phyloP scores from a whole-genome alignment of 2,888 invertebrate species.

The Sinelater perroti region DNA sequence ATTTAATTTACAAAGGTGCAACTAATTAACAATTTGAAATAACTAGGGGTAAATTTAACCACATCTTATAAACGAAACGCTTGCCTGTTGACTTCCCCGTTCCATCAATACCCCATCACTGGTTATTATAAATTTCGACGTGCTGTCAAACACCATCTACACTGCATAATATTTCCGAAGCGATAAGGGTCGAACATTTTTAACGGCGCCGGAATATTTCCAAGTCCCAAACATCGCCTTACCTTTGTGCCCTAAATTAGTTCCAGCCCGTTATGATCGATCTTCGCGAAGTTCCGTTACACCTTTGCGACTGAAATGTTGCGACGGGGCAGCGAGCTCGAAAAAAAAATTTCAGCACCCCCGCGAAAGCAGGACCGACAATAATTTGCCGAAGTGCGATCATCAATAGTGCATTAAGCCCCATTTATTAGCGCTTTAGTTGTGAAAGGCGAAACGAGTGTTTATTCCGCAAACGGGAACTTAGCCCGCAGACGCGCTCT shows the following conservation, averaged over 20 bases:
- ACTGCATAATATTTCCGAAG: not conserved
- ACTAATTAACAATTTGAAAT: slow-evolving; percentile 8
- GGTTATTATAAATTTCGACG: not conserved
- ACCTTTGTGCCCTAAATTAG: slow-evolving; percentile 1
- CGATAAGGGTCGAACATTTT: no score
- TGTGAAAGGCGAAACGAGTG: slow-evolving; percentile 2
- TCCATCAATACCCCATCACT: slow-evolving; percentile 6
- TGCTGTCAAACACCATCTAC: slow-evolving; percentile 2
- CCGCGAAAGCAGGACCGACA: not conserved
- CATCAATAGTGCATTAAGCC: slow-evolving; percentile 5
- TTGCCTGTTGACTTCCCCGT: not conserved
- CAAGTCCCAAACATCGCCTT: no score
- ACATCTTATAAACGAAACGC: not conserved
- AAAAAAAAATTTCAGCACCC: not conserved
- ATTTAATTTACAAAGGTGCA: slow-evolving; percentile 19
- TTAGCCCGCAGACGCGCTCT: not conserved
- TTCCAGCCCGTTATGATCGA: not conserved
- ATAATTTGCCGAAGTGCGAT: not conserved
- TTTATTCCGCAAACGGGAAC: not conserved
- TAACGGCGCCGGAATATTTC: no score
- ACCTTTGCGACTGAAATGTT: not conserved
- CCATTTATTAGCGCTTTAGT: not conserved
- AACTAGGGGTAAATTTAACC: not conserved
- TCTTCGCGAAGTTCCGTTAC: no score
- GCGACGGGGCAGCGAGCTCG: not conserved